Evolutionary conservation across 2,113 vertebrate genomes (phyloP), one percentile per base, ranked within the genome.

Genomic region (Ornithorhynchus anatinus): DNA sequence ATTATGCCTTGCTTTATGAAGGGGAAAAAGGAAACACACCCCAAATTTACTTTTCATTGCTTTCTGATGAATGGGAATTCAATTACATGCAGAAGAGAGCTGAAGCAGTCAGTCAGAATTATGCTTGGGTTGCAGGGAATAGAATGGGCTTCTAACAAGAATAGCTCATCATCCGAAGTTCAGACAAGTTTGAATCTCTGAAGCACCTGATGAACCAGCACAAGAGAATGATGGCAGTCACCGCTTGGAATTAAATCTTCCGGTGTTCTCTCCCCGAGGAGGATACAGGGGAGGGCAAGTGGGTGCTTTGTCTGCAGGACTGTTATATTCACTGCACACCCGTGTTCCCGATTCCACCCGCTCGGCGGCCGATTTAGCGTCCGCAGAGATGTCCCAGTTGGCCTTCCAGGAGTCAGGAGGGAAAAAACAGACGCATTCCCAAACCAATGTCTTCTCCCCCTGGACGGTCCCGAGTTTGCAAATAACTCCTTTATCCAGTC

Each of bases 21-120:
- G 43, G 32, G 73, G 32, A 48, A 44, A 80, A 22, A 72, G 42
- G 35, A 79, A 47, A 5, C 64, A 80, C 72, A 76, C 75, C 80
- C 72, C 81, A 80, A 86, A 82, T 77, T 90, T 87, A 90, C 87
- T 91, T 89, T 81, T 87, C 84, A 77, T 84, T 82, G 84, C 85
- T 88, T 84, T 75, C 59, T 91, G 84, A 80, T 83, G 79, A 87
- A 86, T 80, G 88, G 59, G 84, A 91, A 92, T 91, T 92, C 87
- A 90, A 90, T 91, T 86, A 86, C 38, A 51, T 67, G 73, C 79
- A 71, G 72, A 81, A 3, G 47, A 84, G 86, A 90, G 74, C 79
- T 69, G 73, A 37, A 0, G 71, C 75, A 83, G 87, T 80, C 63
- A 45, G 82, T 82, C 57, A 77, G 85, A 88, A 88, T 82, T 80